These are phyloP conservation scores for Mobula hypostoma DNA, from an alignment of 2,113 vertebrate genomes.

Conservation along the genomic window DNA sequence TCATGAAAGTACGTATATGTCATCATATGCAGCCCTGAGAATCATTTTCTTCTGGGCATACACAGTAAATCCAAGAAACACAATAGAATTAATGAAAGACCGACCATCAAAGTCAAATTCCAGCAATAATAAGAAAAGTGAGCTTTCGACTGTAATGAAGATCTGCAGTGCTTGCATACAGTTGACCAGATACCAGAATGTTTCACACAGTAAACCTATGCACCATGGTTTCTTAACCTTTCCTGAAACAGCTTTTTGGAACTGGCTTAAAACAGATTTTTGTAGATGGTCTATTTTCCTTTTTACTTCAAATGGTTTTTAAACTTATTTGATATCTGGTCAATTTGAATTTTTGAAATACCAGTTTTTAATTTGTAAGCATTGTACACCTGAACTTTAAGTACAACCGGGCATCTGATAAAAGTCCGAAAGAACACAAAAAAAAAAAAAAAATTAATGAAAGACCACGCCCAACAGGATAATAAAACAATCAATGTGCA, in stretches of 20 bases:
- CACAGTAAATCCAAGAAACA: background rate
- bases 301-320: slow-evolving; percentile 99
- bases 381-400: slow-evolving; percentile 75
- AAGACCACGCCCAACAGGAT: too few species aligned
- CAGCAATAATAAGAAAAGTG: slow-evolving; percentile 96
- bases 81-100: slow-evolving; percentile 74
- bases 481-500: too few species aligned
- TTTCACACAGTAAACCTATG: slow-evolving; percentile 92
- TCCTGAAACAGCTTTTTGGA: slow-evolving; percentile 93
- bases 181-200: slow-evolving; percentile 96
- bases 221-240: slow-evolving; percentile 94
- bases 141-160: slow-evolving; percentile 85
- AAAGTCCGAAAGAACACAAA: slow-evolving; percentile 73
- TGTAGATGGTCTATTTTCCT: slow-evolving; percentile 90
- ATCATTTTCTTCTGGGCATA: too few species aligned
- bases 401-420: slow-evolving; percentile 75
- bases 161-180: slow-evolving; percentile 98
- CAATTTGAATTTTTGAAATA: slow-evolving; percentile 99
- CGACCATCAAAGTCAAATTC: slow-evolving; percentile 79
- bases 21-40: too few species aligned
- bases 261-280: slow-evolving; percentile 74
- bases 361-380: slow-evolving; percentile 93
- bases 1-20: too few species aligned
- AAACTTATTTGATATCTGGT: slow-evolving; percentile 99
- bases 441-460: too few species aligned